A percentile compares a stretch with the other conserved stretches of the same genome.
Evolutionary conservation across 2,888 invertebrate genomes (phyloP).

Genomic region (Caenorhabditis doughertyi): DNA sequence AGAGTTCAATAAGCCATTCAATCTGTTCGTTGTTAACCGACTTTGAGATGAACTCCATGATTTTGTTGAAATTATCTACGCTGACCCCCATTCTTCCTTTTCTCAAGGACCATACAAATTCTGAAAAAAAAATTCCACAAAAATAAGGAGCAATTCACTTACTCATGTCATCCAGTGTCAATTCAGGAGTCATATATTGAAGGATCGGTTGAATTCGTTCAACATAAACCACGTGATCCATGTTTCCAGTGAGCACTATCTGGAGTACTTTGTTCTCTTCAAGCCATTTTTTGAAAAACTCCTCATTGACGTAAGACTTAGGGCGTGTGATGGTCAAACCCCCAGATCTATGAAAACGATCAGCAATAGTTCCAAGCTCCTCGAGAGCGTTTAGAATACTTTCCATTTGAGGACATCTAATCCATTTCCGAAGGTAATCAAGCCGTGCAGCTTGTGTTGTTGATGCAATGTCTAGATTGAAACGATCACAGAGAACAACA

Average conservation of each 20-base stretch:
- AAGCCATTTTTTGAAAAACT: conserved; percentile 61
- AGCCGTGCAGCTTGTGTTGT: conserved; percentile 43
- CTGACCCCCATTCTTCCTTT: conserved; percentile 84
- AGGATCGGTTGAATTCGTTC: conserved; percentile 85
- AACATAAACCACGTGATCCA: conserved; percentile 85
- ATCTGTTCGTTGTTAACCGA: conserved; percentile 58
- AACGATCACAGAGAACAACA: conserved; percentile 51
- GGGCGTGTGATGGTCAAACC: conserved; percentile 49
- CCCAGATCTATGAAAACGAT: conserved; percentile 38
- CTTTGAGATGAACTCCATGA: conserved; percentile 83
- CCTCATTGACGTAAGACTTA: conserved; percentile 49
- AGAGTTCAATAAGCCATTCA: conserved; percentile 60
- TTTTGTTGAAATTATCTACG: conserved; percentile 85
- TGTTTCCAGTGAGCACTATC: conserved; percentile 80
- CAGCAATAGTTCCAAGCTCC: conserved; percentile 58
- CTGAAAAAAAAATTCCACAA: conserved; percentile 23
- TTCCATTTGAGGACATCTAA: conserved; percentile 66
- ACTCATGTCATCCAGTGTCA: conserved; percentile 84
- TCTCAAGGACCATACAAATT: conserved; percentile 84
- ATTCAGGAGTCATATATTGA: conserved; percentile 84
- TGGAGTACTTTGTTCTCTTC: conserved; percentile 65
- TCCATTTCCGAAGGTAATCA: conserved; percentile 59
- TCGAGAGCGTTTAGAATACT: conserved; percentile 55
- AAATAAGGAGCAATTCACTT: conserved; percentile 69
- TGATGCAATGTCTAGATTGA: conserved; percentile 38